Conservation (phyloP, 1,140 invertebrate genomes). For the Zaprionus tsacasi region DNA sequence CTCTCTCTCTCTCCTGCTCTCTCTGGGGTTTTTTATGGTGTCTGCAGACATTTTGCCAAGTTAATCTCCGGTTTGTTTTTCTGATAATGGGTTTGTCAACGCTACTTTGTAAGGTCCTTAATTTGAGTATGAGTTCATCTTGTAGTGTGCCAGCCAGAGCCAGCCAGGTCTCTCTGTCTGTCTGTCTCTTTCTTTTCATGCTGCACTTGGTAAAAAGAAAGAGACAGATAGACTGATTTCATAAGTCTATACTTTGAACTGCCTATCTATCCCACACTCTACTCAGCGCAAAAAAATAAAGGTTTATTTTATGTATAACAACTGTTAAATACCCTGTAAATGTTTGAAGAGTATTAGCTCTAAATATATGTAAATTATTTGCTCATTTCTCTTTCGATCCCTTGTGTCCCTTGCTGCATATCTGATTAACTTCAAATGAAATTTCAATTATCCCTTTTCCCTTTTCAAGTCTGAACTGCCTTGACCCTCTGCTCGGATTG, state of each 20-base stretch:
- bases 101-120: conserved; percentile 63
- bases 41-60: conserved; percentile 82
- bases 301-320: too few relatives aligned
- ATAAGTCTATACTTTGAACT: neutral
- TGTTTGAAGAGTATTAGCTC: too few relatives aligned
- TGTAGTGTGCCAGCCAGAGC: conserved; percentile 33
- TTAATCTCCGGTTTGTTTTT: conserved; percentile 83
- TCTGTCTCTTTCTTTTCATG: conserved; percentile 39
- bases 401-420: neutral
- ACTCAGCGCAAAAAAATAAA: neutral
- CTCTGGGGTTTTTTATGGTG: conserved; percentile 56
- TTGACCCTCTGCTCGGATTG: conserved; percentile 2
- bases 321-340: conserved; percentile 10
- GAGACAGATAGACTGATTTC: conserved; percentile 21
- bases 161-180: conserved; percentile 2
- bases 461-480: conserved; percentile 3
- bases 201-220: conserved; percentile 17
- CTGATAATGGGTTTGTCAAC: conserved; percentile 83
- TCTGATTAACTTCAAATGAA: neutral
- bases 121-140: conserved; percentile 48
- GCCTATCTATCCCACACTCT: conserved; percentile 16
- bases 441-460: conserved; percentile 5
- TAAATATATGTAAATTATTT: neutral
- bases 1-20: neutral
- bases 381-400: neutral